These are phyloP conservation scores for Orientallactaga bullata DNA, from an alignment of 2,113 vertebrate species.

Conservation along the genomic window DNA sequence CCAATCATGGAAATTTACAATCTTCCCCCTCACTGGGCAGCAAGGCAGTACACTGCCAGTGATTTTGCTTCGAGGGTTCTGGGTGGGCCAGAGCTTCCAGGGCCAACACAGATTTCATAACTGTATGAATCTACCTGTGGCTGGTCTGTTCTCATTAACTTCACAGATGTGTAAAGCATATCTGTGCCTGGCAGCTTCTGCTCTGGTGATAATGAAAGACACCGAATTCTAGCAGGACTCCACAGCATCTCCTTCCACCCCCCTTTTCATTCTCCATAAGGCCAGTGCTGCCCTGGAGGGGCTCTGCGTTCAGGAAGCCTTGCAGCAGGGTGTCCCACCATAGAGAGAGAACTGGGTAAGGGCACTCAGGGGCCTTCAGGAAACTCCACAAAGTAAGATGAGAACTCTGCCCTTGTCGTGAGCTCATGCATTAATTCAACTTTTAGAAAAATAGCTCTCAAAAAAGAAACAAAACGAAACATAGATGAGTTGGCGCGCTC, in stretches of 20 bases:
- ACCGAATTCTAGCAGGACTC: accelerated
- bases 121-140: background rate
- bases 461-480: background rate
- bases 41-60: accelerated
- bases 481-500: background rate
- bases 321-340: accelerated
- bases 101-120: background rate
- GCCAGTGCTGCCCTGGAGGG: accelerated
- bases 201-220: accelerated
- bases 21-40: accelerated
- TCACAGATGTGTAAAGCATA: background rate
- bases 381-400: no score
- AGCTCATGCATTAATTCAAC: background rate
- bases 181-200: background rate
- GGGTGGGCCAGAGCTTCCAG: background rate
- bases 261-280: background rate
- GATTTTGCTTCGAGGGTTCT: background rate
- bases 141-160: background rate
- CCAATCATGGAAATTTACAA: background rate
- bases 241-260: background rate
- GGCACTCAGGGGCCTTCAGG: background rate
- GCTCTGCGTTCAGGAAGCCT: accelerated
- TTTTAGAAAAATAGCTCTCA: background rate
- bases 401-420: background rate
- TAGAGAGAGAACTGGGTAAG: accelerated